Base-by-base conservation (phyloP, 2,113 vertebrate genomes). In the Rattus rattus region DNA sequence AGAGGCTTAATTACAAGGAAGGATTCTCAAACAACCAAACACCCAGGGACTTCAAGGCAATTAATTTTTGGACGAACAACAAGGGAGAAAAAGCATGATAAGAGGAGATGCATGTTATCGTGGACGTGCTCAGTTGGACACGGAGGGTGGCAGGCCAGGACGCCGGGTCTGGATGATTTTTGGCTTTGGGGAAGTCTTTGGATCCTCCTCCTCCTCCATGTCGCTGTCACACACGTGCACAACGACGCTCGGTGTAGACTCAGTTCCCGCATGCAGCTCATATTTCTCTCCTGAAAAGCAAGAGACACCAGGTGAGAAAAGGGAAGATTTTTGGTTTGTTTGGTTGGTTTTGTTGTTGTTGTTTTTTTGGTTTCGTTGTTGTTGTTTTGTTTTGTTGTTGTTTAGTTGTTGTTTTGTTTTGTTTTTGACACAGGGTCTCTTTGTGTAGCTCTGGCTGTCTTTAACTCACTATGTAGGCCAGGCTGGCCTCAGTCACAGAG, bases 111-210 rank as follows among this genome's bases (percentile, higher is more conserved):
- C 96, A 93, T 97, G 94, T 94, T 97, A 61, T 97, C 63, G 16
- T 72, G 96, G 79, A 2, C 39, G 87, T 94, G 95, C 98, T 99
- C 99, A 99, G 98, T 99, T 99, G 96, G 99, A 99, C 94, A 99
- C 98, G 1, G 99, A 97, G 33, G 99, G 98, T 0, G 99, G 99
- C 95, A 99, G 98, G 90, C 99, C 99, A 0, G 99, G 99, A 86
- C 99, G 99, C 69, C 99, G 98, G 76, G 99, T 99, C 77, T 99
- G 99, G 97, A 99, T 99, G 97, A 99, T 99, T 99, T 99, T 99
- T 98, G 99, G 99, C 98, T 99, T 99, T 77, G 99, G 99, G 97
- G 98, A 99, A 96, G 98, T 99, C 98, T 99, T 99, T 98, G 99
- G 98, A 96, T 99, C 99, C 95, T 99, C 99, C 0, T 99, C 99